These are phyloP conservation scores for Charadrius vociferus DNA, from an alignment of 2,113 vertebrate genomes.

Conservation along the genomic window DNA sequence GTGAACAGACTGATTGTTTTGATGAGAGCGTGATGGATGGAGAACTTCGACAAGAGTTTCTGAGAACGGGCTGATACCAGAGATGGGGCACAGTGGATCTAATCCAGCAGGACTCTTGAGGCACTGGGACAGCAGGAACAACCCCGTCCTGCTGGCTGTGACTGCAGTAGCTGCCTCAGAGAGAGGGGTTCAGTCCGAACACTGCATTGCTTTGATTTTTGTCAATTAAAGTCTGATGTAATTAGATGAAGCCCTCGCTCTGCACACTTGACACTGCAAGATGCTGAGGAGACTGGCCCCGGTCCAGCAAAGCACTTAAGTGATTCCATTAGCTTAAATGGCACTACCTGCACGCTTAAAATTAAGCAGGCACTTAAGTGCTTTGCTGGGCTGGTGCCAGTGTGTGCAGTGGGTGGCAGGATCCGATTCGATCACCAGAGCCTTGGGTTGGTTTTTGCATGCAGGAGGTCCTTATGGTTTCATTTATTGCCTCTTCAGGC, in stretches of 20 bases:
- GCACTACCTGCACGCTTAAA: constrained; percentile 46
- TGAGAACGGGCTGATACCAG: neutral
- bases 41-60: neutral
- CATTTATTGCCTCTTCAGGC: neutral
- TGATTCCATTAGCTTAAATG: constrained; percentile 56
- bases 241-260: constrained; percentile 42
- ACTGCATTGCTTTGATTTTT: constrained; percentile 32
- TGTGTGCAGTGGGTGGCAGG: neutral
- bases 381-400: constrained; percentile 45
- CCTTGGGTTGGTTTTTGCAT: neutral
- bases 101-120: neutral
- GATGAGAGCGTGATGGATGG: neutral
- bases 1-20: neutral
- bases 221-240: constrained; percentile 50
- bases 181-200: neutral
- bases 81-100: neutral
- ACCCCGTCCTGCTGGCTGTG: neutral
- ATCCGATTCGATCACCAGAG: neutral
- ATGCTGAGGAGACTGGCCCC: constrained; percentile 43
- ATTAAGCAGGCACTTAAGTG: constrained; percentile 42
- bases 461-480: neutral
- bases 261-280: neutral
- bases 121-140: neutral
- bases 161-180: neutral
- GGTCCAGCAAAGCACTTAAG: constrained; percentile 53